These are phyloP conservation scores for Temnothorax curvispinosus DNA, from an alignment of 1,140 invertebrate species.

Conservation along the genomic window DNA sequence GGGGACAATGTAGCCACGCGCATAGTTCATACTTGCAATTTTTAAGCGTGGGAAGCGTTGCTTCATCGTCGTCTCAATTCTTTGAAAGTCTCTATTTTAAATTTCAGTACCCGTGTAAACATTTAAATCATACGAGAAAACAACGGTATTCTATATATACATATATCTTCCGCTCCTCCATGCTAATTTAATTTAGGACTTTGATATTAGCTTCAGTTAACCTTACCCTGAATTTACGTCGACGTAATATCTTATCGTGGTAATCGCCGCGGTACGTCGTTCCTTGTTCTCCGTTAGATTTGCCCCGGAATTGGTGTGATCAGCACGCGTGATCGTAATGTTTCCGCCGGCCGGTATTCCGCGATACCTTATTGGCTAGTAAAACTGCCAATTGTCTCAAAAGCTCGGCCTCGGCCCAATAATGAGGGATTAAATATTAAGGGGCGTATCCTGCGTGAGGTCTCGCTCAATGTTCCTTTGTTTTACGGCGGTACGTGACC, in stretches of 20 bases:
- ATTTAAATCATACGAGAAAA: not conserved
- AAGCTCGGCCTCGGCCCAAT: constrained; percentile 81
- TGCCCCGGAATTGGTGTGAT: constrained; percentile 44
- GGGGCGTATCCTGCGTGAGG: constrained; percentile 77
- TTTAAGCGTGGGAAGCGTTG: constrained; percentile 8
- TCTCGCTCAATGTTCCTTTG: constrained; percentile 83
- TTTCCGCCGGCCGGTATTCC: not conserved
- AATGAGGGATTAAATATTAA: constrained; percentile 86
- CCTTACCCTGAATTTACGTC: not conserved
- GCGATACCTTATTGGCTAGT: constrained; percentile 79
- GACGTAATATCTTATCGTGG: not conserved
- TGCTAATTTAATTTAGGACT: not conserved
- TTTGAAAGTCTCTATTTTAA: not conserved
- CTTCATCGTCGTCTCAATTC: not conserved
- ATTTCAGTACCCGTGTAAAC: not conserved
- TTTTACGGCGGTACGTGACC: constrained; percentile 85
- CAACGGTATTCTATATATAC: not conserved
- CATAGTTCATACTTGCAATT: constrained; percentile 4
- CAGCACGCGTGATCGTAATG: constrained; percentile 63
- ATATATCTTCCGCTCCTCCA: not conserved
- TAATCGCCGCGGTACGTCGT: not conserved
- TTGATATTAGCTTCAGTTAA: not conserved
- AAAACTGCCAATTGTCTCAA: constrained; percentile 85
- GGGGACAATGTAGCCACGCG: constrained; percentile 24
- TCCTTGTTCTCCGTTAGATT: constrained; percentile 1